These are phyloP conservation scores for Scaptomyza hsui DNA, from an alignment of 1,140 invertebrate genomes.

Conservation along the genomic window DNA sequence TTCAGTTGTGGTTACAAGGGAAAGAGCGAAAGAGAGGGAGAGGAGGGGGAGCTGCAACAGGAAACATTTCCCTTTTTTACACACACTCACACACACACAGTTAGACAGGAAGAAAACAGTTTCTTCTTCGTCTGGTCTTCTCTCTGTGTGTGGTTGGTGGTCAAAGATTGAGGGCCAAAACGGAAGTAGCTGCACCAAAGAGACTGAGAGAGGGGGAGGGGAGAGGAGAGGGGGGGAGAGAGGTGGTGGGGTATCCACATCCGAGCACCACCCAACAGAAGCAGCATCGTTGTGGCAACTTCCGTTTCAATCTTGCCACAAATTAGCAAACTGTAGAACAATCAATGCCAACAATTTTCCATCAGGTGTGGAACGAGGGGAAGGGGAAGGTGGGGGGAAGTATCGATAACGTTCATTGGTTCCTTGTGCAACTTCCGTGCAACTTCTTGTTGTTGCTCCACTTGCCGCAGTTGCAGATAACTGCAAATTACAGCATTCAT, in stretches of 20 bases:
- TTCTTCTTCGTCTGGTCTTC: not conserved
- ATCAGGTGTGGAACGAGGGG: too few species aligned
- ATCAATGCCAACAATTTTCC: not conserved
- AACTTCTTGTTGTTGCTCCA: slow-evolving; percentile 26
- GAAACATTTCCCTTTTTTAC: slow-evolving; percentile 36
- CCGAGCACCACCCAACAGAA: not conserved
- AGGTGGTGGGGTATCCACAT: too few species aligned
- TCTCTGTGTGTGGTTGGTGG: not conserved
- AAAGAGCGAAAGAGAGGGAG: not conserved
- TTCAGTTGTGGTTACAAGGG: slow-evolving; percentile 10
- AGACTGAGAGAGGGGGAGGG: too few species aligned
- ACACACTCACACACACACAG: not conserved
- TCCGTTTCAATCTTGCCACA: slow-evolving; percentile 9
- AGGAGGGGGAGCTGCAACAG: not conserved
- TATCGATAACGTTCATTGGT: too few species aligned
- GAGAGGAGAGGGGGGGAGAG: too few species aligned
- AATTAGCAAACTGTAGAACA: slow-evolving; percentile 3
- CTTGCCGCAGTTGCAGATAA: slow-evolving; percentile 31
- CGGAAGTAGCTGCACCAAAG: slow-evolving; percentile 19
- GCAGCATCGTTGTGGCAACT: not conserved
- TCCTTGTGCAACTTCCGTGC: slow-evolving; percentile 48
- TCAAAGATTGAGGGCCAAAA: slow-evolving; percentile 10
- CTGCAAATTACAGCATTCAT: slow-evolving; percentile 66
- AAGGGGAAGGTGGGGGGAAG: too few species aligned
- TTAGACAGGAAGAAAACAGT: slow-evolving; percentile 32